Evolutionary conservation across 64 coral and sea anemone genomes (phyloP), one percentile per base, ranked within the genome.

Genomic region (Montipora capricornis): DNA sequence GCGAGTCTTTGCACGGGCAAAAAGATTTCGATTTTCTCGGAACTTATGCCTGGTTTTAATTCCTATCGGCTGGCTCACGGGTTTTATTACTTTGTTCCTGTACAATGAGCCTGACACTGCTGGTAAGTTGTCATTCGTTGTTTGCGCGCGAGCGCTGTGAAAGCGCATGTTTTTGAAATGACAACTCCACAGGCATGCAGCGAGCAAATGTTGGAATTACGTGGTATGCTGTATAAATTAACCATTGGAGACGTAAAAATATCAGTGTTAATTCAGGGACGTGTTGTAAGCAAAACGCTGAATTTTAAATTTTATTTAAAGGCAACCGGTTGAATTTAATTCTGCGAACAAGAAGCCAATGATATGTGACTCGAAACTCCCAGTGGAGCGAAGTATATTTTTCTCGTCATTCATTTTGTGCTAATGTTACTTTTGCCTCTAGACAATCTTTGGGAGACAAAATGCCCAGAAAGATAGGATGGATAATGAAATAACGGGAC

Each of bases 151-250:
- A 50, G 70, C 82, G 66, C 82, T 47, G 82, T 86, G 16, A 68
- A 48, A 82, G 16, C 11, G 76, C 47, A 49, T 45, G 76, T 69
- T 64, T 44, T 16, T 78, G 29, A 12, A 49, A 49, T 86, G 46
- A 47, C 62, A 1, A 71, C 82, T 73, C 64, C 19, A 20, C 82
- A 51, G 82, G 82, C 82, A 70, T 86, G 82, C 82, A 46, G 82
- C 17, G 82, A 86, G 46, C 44, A 70, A 86, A 86, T 86, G 82
- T 86, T 86, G n/a, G 17, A 4, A 8, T 86, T 49, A 86, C 62
- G 17, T 8, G 47, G 48, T 2, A 71, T 71, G 20, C 14, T 70
- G 46, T 86, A 71, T 86, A 50, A 57, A 57, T 57, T 66, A 73
- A 86, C 47, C 45, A 86, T 8, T 86, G 46, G 47, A 85, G 14